A percentile compares a stretch with the other conserved stretches of the same genome.
phyloP scores from a whole-genome alignment of 2,888 invertebrate species.

The Drosophila borborema region DNA sequence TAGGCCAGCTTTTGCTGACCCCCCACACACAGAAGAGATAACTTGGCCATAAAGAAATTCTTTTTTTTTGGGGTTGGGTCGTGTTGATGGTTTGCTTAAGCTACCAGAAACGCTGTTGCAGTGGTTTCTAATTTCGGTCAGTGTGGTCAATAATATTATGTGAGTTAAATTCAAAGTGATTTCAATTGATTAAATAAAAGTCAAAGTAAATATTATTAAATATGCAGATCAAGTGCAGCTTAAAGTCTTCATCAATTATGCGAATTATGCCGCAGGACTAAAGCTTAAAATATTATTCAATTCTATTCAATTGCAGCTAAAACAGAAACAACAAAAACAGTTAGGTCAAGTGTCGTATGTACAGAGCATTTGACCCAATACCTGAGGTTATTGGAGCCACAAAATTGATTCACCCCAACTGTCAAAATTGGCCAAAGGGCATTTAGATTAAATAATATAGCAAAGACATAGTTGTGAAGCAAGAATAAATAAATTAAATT shows the following conservation, averaged over 20 bases:
- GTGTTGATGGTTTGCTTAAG: constrained; percentile 42
- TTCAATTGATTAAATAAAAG: constrained; percentile 36
- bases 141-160: constrained; percentile 33
- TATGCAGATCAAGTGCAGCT: constrained; percentile 3
- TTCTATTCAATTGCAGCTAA: background rate
- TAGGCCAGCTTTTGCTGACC: constrained; percentile 34
- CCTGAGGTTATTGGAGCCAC: constrained; percentile 11
- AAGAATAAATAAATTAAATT: background rate
- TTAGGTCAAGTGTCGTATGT: constrained; percentile 13
- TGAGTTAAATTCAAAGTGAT: constrained; percentile 10
- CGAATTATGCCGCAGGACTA: background rate
- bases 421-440: constrained; percentile 6
- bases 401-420: constrained; percentile 9
- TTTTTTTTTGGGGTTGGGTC: background rate
- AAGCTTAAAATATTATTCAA: constrained; percentile 6
- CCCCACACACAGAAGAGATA: constrained; percentile 28
- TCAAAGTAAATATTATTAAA: constrained; percentile 1
- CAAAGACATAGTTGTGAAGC: background rate
- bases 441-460: constrained; percentile 11
- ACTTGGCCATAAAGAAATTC: constrained; percentile 25
- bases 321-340: background rate
- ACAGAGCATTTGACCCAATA: constrained; percentile 26
- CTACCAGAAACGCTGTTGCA: constrained; percentile 13
- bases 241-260: background rate
- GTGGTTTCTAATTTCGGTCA: constrained; percentile 39